phyloP scores from a whole-genome alignment of 2,888 invertebrate genomes.

The Limnephilus auricula region DNA sequence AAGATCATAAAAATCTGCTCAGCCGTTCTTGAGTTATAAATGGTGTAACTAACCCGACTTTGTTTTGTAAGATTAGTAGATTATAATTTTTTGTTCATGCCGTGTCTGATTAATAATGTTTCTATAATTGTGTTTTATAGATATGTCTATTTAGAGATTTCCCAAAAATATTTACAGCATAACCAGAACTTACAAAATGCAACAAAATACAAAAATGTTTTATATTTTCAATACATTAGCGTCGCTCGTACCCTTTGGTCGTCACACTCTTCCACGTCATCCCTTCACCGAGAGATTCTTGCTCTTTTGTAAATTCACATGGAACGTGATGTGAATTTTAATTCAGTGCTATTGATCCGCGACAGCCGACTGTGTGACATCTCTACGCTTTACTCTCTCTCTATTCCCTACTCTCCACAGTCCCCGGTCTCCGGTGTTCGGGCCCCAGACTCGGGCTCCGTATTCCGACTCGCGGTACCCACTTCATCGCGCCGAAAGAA shows the following conservation, averaged over 20 bases:
- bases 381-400: conserved; percentile 10
- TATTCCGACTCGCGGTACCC: background rate
- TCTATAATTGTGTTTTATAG: too few relatives aligned
- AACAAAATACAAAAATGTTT: background rate
- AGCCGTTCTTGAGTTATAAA: too few relatives aligned
- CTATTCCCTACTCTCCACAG: background rate
- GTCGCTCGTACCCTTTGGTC: background rate
- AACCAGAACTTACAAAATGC: background rate
- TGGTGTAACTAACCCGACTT: too few relatives aligned
- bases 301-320: conserved; percentile 66
- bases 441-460: background rate
- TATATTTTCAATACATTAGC: conserved; percentile 32
- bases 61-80: too few relatives aligned
- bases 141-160: too few relatives aligned
- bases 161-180: background rate
- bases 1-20: too few relatives aligned
- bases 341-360: conserved; percentile 65
- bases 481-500: background rate
- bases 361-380: conserved; percentile 56
- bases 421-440: background rate
- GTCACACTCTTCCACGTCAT: conserved; percentile 57
- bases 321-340: conserved; percentile 66
- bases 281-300: conserved; percentile 54
- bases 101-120: too few relatives aligned
- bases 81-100: too few relatives aligned